A percentile compares a stretch with the other conserved stretches of the same genome.
phyloP scores from a whole-genome alignment of 2,797 vertebrate genomes.

The Rhinoraja longicauda region DNA sequence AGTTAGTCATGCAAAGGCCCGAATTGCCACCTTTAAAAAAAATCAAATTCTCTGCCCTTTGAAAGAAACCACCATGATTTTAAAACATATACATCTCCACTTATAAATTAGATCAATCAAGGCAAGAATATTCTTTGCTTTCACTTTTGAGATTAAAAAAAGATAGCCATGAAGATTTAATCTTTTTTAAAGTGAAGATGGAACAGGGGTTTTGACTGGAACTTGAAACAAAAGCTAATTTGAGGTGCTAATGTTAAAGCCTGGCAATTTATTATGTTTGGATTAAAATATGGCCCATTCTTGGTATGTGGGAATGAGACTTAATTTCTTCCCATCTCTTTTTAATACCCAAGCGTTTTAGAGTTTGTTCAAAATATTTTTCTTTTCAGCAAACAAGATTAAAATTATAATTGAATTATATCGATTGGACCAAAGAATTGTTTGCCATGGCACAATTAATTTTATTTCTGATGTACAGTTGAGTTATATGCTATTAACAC shows the following conservation, averaged over 20 bases:
- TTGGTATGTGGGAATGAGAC: too few species aligned
- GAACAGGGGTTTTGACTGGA: background rate
- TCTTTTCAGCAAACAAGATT: background rate
- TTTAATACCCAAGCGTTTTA: background rate
- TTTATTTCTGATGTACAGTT: slow-evolving; percentile 26
- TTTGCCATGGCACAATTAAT: background rate
- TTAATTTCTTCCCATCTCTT: background rate
- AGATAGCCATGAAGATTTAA: background rate
- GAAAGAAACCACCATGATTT: background rate
- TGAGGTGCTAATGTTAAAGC: background rate
- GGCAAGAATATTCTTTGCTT: background rate
- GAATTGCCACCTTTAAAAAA: background rate
- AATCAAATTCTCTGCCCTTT: background rate
- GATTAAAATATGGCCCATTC: background rate
- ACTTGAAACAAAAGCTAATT: background rate
- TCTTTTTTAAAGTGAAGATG: slow-evolving; percentile 6
- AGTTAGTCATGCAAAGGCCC: background rate
- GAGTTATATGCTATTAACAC: background rate
- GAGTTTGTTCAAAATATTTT: slow-evolving; percentile 15
- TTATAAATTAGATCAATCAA: background rate
- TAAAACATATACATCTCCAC: background rate
- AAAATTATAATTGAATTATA: background rate
- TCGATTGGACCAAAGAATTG: background rate
- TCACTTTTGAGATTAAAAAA: background rate
- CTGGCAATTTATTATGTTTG: background rate